Evolutionary conservation across 2,113 vertebrate genomes (phyloP).

Genomic region (Pongo abelii): DNA sequence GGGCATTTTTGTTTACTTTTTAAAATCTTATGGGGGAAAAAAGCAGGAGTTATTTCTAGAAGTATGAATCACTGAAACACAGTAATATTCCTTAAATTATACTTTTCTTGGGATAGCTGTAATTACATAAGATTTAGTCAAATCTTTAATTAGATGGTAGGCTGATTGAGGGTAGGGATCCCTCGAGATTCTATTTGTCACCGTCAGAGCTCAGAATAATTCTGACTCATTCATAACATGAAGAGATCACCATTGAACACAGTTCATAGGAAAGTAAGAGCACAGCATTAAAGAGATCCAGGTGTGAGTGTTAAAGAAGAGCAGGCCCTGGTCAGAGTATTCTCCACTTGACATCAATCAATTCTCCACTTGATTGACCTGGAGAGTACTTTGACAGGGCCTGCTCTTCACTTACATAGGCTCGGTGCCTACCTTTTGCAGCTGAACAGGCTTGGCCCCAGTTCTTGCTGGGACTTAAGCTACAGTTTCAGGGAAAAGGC

Average conservation of each 20-base stretch:
- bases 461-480: background rate
- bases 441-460: background rate
- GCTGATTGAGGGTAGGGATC: background rate
- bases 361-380: background rate
- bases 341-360: background rate
- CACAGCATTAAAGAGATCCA: background rate
- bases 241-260: background rate
- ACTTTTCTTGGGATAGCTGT: conserved; percentile 3
- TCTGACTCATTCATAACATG: background rate
- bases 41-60: conserved; percentile 31
- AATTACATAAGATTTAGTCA: conserved; percentile 6
- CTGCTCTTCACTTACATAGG: background rate
- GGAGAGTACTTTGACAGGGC: too few relatives aligned
- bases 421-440: background rate
- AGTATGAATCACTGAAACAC: background rate
- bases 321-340: background rate
- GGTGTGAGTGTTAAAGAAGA: background rate
- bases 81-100: background rate
- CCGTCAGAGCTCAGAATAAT: background rate
- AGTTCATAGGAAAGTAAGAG: background rate
- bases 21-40: background rate
- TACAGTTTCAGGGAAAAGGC: background rate
- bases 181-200: background rate
- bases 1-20: background rate
- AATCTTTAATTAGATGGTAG: conserved; percentile 7